Conservation (phyloP, 2,797 vertebrate genomes). For the Pseudopleuronectes americanus region DNA sequence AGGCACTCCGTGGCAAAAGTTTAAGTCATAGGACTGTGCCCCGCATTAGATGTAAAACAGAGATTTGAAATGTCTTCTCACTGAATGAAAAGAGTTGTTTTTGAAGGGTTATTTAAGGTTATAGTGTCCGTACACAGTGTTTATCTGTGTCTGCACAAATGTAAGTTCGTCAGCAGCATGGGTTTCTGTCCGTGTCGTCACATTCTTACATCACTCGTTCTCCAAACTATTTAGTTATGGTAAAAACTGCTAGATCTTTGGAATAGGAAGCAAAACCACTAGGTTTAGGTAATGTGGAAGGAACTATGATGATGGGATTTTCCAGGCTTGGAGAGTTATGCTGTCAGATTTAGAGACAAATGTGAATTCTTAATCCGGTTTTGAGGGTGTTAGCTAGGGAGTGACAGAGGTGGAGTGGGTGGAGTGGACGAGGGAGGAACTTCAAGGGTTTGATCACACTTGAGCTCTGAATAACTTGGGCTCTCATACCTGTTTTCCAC, state of each 20-base stretch:
- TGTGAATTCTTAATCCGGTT: background rate
- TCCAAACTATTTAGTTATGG: conserved; percentile 36
- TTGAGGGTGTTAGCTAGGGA: background rate
- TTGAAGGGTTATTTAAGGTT: conserved; percentile 1
- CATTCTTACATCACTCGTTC: background rate
- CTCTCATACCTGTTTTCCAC: background rate
- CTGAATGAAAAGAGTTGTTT: conserved; percentile 8
- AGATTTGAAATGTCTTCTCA: conserved; percentile 16
- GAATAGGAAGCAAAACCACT: conserved; percentile 1
- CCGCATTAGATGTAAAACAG: conserved; percentile 38
- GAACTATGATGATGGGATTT: background rate
- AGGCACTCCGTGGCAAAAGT: conserved; percentile 3
- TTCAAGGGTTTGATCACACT: background rate
- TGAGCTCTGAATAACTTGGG: background rate
- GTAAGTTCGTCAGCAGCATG: background rate
- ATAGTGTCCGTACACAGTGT: background rate
- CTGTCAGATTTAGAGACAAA: conserved; percentile 7
- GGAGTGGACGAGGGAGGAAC: background rate
- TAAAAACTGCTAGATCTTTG: conserved; percentile 37
- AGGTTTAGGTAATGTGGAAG: too few species aligned
- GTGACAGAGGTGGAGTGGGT: background rate
- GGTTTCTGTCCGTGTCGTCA: conserved; percentile 2
- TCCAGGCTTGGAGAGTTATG: background rate
- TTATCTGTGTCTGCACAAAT: background rate
- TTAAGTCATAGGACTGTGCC: conserved; percentile 24